Base-by-base conservation (phyloP, 2,113 vertebrate genomes). In the Nesoenas mayeri region DNA sequence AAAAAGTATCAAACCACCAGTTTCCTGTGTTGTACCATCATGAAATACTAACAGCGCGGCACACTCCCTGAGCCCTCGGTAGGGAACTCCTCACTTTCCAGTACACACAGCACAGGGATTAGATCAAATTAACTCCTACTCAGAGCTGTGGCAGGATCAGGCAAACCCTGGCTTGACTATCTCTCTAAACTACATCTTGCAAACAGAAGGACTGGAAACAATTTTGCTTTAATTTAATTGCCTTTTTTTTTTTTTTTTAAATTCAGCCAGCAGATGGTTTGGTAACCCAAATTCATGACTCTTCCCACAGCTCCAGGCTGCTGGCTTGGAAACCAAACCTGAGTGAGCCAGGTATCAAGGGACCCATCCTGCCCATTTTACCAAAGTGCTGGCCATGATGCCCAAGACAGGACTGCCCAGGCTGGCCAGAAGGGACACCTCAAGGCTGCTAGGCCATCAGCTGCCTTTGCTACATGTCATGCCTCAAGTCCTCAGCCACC, bases 191-290 rank as follows among this genome's bases (percentile, higher is more conserved):
- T 94, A 67, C 83, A 97, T 96, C 93, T 96, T 93, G 93, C 88
- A 87, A 93, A 86, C 83, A 96, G 92, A 96, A 96, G 65, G 92
- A 77, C 90, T 96, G 92, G 85, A 96, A 96, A 91, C 83, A 96
- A 88, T 97, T 95, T 95, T 92, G 73, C 78, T 92, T 75, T 95
- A 96, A 96, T 92, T 75, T 95, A 96, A 96, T 93, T 97, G 78
- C 84, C 93, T 93, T 95, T 81, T 75, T 69, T 89, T 44, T 44
- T 44, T 44, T 47, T 42, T 44, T 42, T 42, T 42, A 16, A 96
- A 96, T 58, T 78, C 84, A 95, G 83, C 95, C 80, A 95, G 89
- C 93, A 95, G 84, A 95, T 89, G 93, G 93, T 96, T 96, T 95
- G 89, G 84, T 97, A 96, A 97, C 89, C 81, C 25, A 1, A 84